Evolutionary conservation across 2,797 vertebrate species (phyloP), one percentile per base, ranked within the genome.

Genomic region (Pipistrellus kuhlii): DNA sequence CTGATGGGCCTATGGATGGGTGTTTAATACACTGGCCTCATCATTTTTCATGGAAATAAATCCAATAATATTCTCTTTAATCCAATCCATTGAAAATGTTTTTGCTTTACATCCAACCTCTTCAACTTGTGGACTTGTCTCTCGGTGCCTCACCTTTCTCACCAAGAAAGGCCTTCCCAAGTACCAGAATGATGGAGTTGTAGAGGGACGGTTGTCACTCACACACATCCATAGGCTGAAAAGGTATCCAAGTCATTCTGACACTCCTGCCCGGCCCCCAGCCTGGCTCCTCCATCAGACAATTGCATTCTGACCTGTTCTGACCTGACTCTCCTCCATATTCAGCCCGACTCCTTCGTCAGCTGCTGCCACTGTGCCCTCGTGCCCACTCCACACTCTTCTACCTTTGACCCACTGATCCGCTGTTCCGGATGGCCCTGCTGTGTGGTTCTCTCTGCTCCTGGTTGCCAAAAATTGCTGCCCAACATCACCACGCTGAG

Each of bases 281-380:
- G 18, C 53, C n/a, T 73, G 46, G 51, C 46, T 14, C 9, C 13
- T 17, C 64, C 35, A 11, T n/a, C 44, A 21, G 25, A n/a, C 0
- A 0, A 27, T 14, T 48, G 2, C 4, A 2, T 44, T 69, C 57
- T 57, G 41, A 80, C 21, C n/a, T 81, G 2, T 44, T 69, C 55
- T 55, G 44, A 76, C 12, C 30, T 82, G 7, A 2, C 11, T 82
- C 4, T 0, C 7, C 3, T 27, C 59, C 6, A 0, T 23, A 3
- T 69, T 75, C 32, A 38, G 55, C 38, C 68, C 3, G n/a, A 35
- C 3, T 13, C 25, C 32, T 51, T n/a, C 30, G 27, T 27, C 7
- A 25, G 53, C 46, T 38, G 57, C 35, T 21, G 8, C 44, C n/a
- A 4, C 32, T 2, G 71, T 41, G 21, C 73, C 46, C 85, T 62